Evolutionary conservation across 2,113 vertebrate species (phyloP).

Genomic region (Piaya cayana): DNA sequence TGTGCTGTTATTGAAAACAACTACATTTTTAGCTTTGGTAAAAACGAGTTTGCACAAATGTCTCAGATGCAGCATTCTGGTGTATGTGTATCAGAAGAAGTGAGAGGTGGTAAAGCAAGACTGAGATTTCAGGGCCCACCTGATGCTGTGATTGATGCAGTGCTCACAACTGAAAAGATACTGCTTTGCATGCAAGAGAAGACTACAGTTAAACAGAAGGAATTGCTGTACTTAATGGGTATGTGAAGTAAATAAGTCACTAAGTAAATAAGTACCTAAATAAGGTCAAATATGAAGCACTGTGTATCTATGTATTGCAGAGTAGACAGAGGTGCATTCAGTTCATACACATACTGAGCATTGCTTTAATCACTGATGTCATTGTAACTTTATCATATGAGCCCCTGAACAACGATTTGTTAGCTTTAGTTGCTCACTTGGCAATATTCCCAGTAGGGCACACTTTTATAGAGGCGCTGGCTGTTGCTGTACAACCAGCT

Average conservation of each 20-base stretch:
- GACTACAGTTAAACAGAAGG: constrained; percentile 52
- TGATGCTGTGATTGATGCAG: constrained; percentile 3
- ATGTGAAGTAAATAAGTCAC: constrained; percentile 37
- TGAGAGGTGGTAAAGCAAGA: constrained; percentile 37
- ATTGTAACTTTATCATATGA: background rate
- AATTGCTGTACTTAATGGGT: constrained; percentile 57
- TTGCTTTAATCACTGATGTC: background rate
- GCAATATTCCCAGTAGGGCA: background rate
- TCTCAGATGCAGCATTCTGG: background rate
- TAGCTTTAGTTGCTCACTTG: background rate
- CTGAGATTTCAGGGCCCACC: constrained; percentile 70
- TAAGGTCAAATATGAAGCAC: background rate
- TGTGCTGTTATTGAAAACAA: constrained; percentile 73
- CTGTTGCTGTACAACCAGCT: background rate
- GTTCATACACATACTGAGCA: background rate
- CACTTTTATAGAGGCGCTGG: background rate
- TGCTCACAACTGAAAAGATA: constrained; percentile 76
- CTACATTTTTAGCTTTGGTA: constrained; percentile 76
- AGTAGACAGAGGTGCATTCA: background rate
- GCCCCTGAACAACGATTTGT: background rate
- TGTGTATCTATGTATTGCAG: background rate
- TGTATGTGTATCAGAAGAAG: constrained; percentile 64
- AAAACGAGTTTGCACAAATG: constrained; percentile 70
- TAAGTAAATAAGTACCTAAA: background rate
- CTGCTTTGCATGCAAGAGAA: constrained; percentile 75